Percentiles rank a stretch among this genome's conserved stretches.
Conservation (phyloP, 1,140 invertebrate species). For the Papilio glaucus region DNA sequence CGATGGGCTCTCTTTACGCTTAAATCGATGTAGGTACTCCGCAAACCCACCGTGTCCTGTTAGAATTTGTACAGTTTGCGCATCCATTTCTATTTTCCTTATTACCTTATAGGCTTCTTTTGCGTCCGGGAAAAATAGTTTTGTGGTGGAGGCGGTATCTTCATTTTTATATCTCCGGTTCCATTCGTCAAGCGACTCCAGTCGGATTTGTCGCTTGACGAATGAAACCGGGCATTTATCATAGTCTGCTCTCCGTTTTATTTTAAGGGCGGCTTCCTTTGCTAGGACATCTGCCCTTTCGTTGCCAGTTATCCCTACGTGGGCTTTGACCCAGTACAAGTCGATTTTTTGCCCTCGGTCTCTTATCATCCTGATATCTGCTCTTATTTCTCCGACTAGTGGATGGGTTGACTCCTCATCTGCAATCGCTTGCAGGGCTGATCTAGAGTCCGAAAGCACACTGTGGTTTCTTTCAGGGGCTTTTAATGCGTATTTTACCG, state of each 20-base stretch:
- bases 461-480: not conserved
- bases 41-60: conserved; percentile 36
- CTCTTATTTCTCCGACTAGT: conserved; percentile 22
- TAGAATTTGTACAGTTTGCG: not conserved
- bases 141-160: not conserved
- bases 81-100: not conserved
- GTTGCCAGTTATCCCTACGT: conserved; percentile 43
- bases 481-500: not conserved
- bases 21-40: conserved; percentile 24
- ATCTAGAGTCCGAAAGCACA: conserved; percentile 40
- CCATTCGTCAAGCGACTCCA: conserved; percentile 39
- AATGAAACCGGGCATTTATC: conserved; percentile 42
- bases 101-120: not conserved
- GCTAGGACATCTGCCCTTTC: conserved; percentile 46
- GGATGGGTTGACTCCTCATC: conserved; percentile 26
- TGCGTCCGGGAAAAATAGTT: conserved; percentile 24
- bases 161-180: conserved; percentile 30
- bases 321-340: conserved; percentile 47
- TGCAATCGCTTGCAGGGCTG: conserved; percentile 33
- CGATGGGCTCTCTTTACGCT: conserved; percentile 20
- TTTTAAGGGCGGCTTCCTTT: conserved; percentile 38
- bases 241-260: conserved; percentile 35
- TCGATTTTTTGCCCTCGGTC: conserved; percentile 34
- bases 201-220: conserved; percentile 38
- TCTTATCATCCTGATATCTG: not conserved